Evolutionary conservation across 1,140 invertebrate species (phyloP), one percentile per base, ranked within the genome.

Genomic region (Rhagoletis pomonella): DNA sequence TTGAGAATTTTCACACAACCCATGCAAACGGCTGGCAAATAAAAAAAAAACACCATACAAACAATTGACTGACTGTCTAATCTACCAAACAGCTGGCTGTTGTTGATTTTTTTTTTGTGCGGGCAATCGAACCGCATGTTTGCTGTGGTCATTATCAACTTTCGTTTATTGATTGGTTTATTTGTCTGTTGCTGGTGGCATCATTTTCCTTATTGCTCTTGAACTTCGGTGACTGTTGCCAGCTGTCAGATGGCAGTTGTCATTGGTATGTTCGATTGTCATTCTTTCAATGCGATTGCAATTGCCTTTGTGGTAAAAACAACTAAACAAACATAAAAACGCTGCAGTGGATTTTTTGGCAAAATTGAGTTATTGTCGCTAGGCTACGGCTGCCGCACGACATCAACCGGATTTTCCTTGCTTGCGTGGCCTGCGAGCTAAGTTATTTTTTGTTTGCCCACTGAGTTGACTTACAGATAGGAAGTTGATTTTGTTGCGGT

Each of bases 171-270:
- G 67, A 42, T 44, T 73, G 39, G 3, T 3, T 17, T 4, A 17
- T 42, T 44, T n/a, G n/a, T n/a, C n/a, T n/a, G 62, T 42, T 42
- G 67, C 39, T 44, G 67, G 14, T 44, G 39, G 39, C 39, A 9
- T 2, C 29, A 29, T 29, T 19, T 67, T 67, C 7, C 9, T 10
- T 67, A 19, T 14, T 47, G 67, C 42, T 73, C 3, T 73, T 73
- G 14, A 47, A 73, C 67, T 73, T n/a, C n/a, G n/a, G 39, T 44
- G 67, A 73, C 67, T 73, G 67, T 73, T 47, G 42, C 67, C 67
- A 73, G 67, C 67, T 73, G 67, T 6, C 67, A 44, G 0, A 44
- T 1, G 67, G 67, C 67, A 73, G 39, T 73, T 73, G 67, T 73
- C 67, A 73, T 44, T 73, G 12, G 42, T 73, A 10, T 12, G 39